Evolutionary conservation across 2,888 invertebrate genomes (phyloP).

Genomic region (Cataglyphis albicans): DNA sequence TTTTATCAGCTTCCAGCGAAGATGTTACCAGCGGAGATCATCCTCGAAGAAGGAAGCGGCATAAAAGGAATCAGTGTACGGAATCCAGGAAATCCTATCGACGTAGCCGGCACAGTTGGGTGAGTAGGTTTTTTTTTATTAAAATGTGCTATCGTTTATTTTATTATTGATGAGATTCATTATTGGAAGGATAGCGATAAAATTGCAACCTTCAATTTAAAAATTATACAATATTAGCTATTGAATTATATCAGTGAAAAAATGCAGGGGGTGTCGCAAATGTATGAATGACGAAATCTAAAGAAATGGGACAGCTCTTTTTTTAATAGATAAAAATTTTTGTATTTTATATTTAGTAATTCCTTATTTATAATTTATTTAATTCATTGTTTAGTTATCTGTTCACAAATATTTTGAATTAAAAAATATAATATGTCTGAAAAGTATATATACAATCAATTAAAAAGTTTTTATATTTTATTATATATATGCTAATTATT

Average conservation of each 20-base stretch:
- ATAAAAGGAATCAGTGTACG: background rate
- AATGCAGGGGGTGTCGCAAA: background rate
- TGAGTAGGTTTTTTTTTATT: conserved; percentile 16
- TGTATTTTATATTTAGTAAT: background rate
- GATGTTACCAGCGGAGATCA: background rate
- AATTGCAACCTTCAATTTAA: background rate
- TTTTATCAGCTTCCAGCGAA: background rate
- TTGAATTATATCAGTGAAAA: background rate
- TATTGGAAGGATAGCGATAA: background rate
- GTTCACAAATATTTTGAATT: background rate
- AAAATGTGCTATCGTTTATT: background rate
- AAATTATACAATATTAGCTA: background rate
- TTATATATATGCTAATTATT: background rate
- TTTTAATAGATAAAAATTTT: background rate
- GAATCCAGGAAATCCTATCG: background rate
- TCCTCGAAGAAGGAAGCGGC: background rate
- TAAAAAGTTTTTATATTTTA: background rate
- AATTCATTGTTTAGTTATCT: background rate
- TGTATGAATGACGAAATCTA: background rate
- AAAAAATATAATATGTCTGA: background rate
- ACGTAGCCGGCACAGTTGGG: too few species aligned
- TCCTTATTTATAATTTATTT: background rate
- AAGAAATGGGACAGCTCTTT: background rate
- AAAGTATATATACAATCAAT: background rate
- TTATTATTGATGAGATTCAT: background rate